Percentiles rank a stretch among this genome's conserved stretches.
Evolutionary conservation across 2,113 vertebrate genomes (phyloP).

Genomic region (Tricholaema leucomelas): DNA sequence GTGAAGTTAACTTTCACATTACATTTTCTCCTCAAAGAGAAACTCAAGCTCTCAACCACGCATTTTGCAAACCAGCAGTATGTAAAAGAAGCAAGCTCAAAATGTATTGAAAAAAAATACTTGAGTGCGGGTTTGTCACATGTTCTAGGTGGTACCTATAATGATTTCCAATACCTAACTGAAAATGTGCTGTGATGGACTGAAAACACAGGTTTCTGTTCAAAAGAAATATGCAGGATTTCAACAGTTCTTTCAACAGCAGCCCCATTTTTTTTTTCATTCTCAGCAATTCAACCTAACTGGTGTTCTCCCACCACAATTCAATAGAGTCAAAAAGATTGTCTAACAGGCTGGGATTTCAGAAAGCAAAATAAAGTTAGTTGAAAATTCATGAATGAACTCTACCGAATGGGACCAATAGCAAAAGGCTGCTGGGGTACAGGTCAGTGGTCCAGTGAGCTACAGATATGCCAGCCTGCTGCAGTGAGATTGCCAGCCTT

Average conservation of each 20-base stretch:
- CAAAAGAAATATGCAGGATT: background rate
- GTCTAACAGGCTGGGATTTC: background rate
- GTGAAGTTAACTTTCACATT: conserved; percentile 1
- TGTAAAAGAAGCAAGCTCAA: background rate
- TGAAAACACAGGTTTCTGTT: background rate
- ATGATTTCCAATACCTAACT: background rate
- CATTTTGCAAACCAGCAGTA: background rate
- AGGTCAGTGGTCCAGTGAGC: background rate
- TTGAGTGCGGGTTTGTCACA: background rate
- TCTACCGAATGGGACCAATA: background rate
- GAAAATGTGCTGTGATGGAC: background rate
- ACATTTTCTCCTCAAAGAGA: background rate
- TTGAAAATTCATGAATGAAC: background rate
- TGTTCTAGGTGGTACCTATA: background rate
- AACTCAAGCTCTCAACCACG: background rate
- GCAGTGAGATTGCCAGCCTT: background rate
- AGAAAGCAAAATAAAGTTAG: background rate
- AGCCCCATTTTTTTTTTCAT: background rate
- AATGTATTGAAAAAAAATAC: background rate
- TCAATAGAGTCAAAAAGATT: background rate
- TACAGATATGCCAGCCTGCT: background rate
- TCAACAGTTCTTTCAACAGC: background rate
- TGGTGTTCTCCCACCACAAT: background rate
- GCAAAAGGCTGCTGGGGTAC: background rate
- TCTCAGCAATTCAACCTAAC: background rate